These are phyloP conservation scores for Microtus oregoni DNA, from an alignment of 2,113 vertebrate genomes.

Conservation along the genomic window DNA sequence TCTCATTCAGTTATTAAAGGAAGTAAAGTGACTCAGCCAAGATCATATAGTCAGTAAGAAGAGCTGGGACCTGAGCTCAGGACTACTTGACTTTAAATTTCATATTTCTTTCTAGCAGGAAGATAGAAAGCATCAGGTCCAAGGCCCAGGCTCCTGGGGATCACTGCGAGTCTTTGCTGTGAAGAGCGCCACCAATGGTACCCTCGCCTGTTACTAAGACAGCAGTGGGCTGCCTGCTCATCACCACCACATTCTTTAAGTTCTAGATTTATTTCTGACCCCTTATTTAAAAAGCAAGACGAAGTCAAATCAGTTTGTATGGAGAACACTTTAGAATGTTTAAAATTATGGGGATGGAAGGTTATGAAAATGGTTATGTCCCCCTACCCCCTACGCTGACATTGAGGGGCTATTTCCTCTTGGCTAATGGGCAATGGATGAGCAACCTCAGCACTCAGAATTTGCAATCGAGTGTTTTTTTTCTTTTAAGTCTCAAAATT, in stretches of 20 bases:
- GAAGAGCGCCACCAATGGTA: neutral
- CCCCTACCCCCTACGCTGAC: neutral
- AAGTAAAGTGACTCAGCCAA: neutral
- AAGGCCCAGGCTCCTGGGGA: neutral
- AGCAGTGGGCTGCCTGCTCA: neutral
- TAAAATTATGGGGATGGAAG: neutral
- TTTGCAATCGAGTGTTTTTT: neutral
- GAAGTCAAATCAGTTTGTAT: constrained; percentile 15
- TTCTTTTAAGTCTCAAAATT: constrained; percentile 44
- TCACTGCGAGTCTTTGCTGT: neutral
- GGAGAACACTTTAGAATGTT: constrained; percentile 33
- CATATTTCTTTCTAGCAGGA: neutral
- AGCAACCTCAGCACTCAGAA: neutral
- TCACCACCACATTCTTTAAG: neutral
- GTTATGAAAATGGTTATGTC: neutral
- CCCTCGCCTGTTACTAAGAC: neutral
- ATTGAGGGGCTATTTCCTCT: neutral
- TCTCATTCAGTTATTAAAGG: neutral
- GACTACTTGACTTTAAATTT: neutral
- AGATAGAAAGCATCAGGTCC: neutral
- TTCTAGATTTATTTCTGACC: constrained; percentile 23
- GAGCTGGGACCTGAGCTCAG: neutral
- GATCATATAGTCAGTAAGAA: neutral
- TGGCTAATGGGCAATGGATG: neutral
- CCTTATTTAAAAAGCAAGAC: neutral